Evolutionary conservation across 2,797 vertebrate genomes (phyloP).

Genomic region (Scomberomorus guttatus): DNA sequence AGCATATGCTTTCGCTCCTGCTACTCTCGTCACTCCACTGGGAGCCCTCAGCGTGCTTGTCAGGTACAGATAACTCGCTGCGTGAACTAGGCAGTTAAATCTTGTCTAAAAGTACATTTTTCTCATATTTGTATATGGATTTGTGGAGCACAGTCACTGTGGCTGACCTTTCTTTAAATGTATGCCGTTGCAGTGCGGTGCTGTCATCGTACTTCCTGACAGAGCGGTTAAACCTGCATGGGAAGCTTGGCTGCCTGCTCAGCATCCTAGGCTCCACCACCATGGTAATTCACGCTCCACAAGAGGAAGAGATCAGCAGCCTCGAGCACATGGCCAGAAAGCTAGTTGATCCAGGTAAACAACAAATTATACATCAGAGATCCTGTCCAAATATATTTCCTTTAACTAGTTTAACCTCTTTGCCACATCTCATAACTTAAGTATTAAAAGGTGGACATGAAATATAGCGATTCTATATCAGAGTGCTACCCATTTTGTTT

Average conservation of each 20-base stretch:
- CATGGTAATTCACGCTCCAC: constrained; percentile 98
- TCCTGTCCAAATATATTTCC: neutral
- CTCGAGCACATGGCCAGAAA: constrained; percentile 94
- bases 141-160: neutral
- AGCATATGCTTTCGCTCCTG: constrained; percentile 98
- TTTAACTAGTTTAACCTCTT: neutral
- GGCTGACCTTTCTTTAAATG: neutral
- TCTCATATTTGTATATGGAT: neutral
- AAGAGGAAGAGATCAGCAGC: constrained; percentile 96
- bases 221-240: constrained; percentile 97
- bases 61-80: constrained; percentile 85
- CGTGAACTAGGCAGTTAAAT: neutral
- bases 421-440: neutral
- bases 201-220: constrained; percentile 97
- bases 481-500: neutral
- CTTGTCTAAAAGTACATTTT: neutral
- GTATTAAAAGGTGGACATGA: neutral
- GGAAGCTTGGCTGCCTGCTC: constrained; percentile 97
- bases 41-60: constrained; percentile 98
- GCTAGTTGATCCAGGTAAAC: constrained; percentile 94
- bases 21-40: constrained; percentile 96
- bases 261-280: constrained; percentile 97
- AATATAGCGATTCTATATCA: neutral
- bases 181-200: constrained; percentile 89
- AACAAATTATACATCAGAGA: neutral